Percentiles rank a stretch among this genome's conserved stretches.
phyloP scores from a whole-genome alignment of 2,888 invertebrate species.

The Stictocephala bisonia region DNA sequence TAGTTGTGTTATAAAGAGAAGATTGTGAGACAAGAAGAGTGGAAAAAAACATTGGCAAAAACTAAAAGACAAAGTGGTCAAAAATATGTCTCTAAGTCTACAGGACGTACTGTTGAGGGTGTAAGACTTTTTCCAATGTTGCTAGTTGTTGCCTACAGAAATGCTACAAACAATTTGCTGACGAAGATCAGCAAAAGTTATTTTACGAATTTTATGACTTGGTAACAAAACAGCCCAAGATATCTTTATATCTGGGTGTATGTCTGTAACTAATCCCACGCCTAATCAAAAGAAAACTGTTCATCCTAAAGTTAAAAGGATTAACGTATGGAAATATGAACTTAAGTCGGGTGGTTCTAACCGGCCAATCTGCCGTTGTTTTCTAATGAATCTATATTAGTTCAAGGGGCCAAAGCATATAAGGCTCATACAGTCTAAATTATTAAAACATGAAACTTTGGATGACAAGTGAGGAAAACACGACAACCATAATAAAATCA shows the following conservation, averaged over 20 bases:
- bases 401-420: background rate
- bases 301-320: background rate
- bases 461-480: conserved; percentile 44
- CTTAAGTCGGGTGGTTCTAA: too few relatives aligned
- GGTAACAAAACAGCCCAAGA: conserved; percentile 34
- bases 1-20: too few relatives aligned
- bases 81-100: background rate
- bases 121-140: background rate
- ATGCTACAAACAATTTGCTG: background rate
- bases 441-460: conserved; percentile 13
- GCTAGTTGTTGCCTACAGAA: background rate
- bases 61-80: background rate
- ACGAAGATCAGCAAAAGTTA: background rate
- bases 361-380: too few relatives aligned
- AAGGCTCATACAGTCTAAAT: conserved; percentile 29
- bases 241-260: conserved; percentile 16
- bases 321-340: background rate
- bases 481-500: conserved; percentile 43
- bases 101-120: background rate
- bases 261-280: background rate
- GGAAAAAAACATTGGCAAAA: too few relatives aligned
- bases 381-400: conserved; percentile 2
- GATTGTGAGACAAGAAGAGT: too few relatives aligned
- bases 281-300: background rate
- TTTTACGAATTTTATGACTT: conserved; percentile 2